Evolutionary conservation across 2,113 vertebrate species (phyloP).

Genomic region (Platycercus adscitus): DNA sequence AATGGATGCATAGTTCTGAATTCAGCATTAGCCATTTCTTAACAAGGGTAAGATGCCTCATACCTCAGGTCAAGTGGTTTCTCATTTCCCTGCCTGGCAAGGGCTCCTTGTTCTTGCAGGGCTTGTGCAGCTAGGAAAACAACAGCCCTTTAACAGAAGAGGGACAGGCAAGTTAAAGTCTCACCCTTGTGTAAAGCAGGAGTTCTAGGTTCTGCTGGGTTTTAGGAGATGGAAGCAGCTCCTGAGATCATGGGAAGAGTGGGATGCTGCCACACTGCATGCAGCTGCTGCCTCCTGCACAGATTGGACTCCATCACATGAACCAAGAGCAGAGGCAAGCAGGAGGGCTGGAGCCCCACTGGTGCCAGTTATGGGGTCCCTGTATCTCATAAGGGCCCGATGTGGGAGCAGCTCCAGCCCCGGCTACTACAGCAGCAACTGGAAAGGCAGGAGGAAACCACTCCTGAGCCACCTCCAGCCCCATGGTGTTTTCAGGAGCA

Average conservation of each 20-base stretch:
- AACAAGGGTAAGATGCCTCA: neutral
- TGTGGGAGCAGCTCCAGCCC: neutral
- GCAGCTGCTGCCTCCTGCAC: neutral
- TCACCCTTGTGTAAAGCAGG: neutral
- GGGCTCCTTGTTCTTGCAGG: neutral
- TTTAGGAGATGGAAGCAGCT: neutral
- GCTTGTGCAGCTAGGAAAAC: neutral
- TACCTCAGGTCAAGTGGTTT: neutral
- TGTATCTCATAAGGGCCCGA: neutral
- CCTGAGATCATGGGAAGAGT: neutral
- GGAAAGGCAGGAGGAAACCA: neutral
- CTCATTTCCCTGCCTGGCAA: neutral
- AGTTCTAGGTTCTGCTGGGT: neutral
- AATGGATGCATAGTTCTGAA: neutral
- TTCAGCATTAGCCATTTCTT: neutral
- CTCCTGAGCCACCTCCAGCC: neutral
- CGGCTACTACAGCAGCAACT: neutral
- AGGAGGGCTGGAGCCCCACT: neutral
- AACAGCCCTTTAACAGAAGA: neutral
- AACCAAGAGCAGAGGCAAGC: neutral
- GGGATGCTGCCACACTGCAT: neutral
- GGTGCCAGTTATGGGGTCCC: neutral
- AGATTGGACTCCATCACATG: accelerated
- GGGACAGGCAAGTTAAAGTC: neutral
- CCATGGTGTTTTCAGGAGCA: neutral